Base-by-base conservation (phyloP, 2,113 vertebrate genomes). In the Oncorhynchus gorbuscha region DNA sequence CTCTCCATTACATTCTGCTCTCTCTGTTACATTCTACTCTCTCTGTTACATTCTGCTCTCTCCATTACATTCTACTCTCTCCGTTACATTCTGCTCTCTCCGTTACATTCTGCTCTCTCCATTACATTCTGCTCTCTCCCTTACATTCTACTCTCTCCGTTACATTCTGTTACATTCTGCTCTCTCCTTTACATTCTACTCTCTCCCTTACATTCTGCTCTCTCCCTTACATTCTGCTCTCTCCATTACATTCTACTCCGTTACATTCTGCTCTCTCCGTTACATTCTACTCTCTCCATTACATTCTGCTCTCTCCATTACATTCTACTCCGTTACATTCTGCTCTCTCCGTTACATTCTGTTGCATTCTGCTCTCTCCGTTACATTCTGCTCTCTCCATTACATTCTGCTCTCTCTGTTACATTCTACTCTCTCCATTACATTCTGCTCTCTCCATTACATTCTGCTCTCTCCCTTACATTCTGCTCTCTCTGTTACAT, bases 401-500 rank as follows among this genome's bases (percentile, higher is more conserved):
- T 24, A 32, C 20, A 49, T 20, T n/a, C 51, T 14, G 4, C 61
- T 20, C 20, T 20, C 18, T n/a, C n/a, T n/a, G 0, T 64, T n/a
- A 45, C n/a, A 51, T n/a, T 9, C 51, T 16, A 1, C 61, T n/a
- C 20, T n/a, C 24, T 24, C 1, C 1, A 1, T 24, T 24, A 32
- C 20, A 51, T 20, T n/a, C 51, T 14, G 4, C 61, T 20, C 20
- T 20, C 18, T n/a, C n/a, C 61, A 0, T 64, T 65, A 78, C 83
- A 86, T 81, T 90, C 85, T 87, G 81, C 80, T 87, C 85, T 83
- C 83, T 76, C 72, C 0, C 0, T 32, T 32, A 6, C 32, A 32
- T 5, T 32, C 32, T 32, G 5, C 32, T 32, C 32, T 32, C 30
- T 32, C 4, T 65, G 77, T 30, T 30, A 30, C 30, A 1, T 32